Evolutionary conservation across 1,140 invertebrate species (phyloP).

Genomic region (Trichomalopsis sarcophagae): DNA sequence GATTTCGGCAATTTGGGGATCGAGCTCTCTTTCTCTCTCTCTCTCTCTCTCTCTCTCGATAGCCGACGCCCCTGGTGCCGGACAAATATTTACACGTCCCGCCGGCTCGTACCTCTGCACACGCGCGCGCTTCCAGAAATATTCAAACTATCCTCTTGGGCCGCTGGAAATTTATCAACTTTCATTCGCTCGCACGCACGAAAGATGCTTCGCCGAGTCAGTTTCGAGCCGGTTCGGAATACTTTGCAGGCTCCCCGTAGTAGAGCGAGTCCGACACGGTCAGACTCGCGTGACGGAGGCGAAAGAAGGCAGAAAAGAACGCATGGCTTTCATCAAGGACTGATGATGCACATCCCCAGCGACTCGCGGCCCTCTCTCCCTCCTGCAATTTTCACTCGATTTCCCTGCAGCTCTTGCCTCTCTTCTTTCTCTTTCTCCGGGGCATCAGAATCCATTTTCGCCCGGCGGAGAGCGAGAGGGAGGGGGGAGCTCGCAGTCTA

Average conservation of each 20-base stretch:
- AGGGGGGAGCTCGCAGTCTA: neutral
- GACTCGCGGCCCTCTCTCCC: neutral
- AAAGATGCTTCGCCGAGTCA: neutral
- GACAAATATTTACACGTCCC: constrained; percentile 9
- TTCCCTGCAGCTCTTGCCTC: neutral
- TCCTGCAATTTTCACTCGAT: neutral
- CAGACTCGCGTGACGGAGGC: too few species aligned
- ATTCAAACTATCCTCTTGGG: neutral
- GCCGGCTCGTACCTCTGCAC: neutral
- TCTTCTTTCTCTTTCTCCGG: neutral
- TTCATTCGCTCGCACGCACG: neutral
- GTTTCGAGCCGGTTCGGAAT: neutral
- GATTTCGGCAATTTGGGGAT: constrained; percentile 17
- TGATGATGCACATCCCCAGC: neutral
- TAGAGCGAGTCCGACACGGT: neutral
- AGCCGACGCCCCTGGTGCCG: neutral
- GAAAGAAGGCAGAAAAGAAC: neutral
- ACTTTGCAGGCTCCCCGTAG: too few species aligned
- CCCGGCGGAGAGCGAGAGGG: neutral
- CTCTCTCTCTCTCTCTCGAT: neutral
- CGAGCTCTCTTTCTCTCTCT: too few species aligned
- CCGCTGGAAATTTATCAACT: neutral
- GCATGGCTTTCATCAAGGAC: neutral
- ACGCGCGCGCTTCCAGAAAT: neutral
- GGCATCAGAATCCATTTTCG: constrained; percentile 43